phyloP scores from a whole-genome alignment of 2,888 invertebrate genomes.

The Tribolium freemani region DNA sequence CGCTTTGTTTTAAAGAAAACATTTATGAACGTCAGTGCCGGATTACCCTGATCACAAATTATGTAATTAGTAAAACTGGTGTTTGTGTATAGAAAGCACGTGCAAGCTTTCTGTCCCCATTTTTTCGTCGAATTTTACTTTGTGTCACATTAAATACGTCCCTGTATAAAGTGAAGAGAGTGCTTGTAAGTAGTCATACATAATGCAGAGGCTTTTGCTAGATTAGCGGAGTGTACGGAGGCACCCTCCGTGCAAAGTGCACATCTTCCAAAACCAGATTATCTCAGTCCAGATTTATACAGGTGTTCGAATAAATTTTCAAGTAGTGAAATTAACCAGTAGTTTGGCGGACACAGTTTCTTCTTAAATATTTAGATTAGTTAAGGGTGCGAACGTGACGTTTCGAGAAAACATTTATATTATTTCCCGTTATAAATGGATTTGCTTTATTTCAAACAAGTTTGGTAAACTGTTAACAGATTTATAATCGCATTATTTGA shows the following conservation, averaged over 20 bases:
- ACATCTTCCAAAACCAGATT: conserved; percentile 27
- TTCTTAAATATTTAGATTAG: conserved; percentile 31
- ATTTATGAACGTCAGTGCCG: conserved; percentile 10
- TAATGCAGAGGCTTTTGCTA: conserved; percentile 39
- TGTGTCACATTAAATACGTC: conserved; percentile 13
- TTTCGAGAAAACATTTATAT: conserved; percentile 33
- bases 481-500: conserved; percentile 42
- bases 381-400: conserved; percentile 15
- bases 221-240: conserved; percentile 34
- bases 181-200: conserved; percentile 40
- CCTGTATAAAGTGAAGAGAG: conserved; percentile 34
- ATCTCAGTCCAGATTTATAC: conserved; percentile 29
- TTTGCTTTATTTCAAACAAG: conserved; percentile 36
- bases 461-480: conserved; percentile 39
- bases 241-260: conserved; percentile 33
- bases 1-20: conserved; percentile 18
- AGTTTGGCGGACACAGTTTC: not conserved
- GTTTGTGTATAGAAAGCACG: conserved; percentile 6
- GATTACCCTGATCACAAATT: conserved; percentile 7
- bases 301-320: conserved; percentile 11
- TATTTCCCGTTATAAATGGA: conserved; percentile 29
- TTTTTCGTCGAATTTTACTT: not conserved
- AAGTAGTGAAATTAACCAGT: not conserved
- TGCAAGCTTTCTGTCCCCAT: not conserved
- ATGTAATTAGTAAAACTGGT: not conserved